These are phyloP conservation scores for Pycnonotus jocosus DNA, from an alignment of 2,113 vertebrate genomes.

Conservation along the genomic window DNA sequence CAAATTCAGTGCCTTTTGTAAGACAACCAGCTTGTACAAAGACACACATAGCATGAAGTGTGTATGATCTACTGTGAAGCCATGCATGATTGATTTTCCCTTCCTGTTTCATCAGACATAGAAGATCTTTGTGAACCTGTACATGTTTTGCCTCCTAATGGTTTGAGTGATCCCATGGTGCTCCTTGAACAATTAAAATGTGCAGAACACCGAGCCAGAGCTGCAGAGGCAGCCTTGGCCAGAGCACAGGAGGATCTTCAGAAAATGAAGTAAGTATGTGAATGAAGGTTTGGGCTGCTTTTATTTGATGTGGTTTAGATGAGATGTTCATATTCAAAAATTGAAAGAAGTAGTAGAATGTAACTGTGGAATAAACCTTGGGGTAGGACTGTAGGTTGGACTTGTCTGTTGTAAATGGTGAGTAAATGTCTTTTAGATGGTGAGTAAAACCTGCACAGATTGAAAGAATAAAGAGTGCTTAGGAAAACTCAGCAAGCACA, in stretches of 20 bases:
- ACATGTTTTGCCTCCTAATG: background rate
- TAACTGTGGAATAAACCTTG: background rate
- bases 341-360: background rate
- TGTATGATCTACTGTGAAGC: background rate
- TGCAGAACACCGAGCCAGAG: constrained; percentile 77
- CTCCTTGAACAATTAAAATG: constrained; percentile 70
- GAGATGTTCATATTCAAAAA: background rate
- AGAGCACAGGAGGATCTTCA: constrained; percentile 85
- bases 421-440: background rate
- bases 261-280: constrained; percentile 81
- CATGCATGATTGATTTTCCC: background rate
- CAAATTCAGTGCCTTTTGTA: background rate
- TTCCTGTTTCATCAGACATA: constrained; percentile 72
- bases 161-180: constrained; percentile 20
- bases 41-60: background rate
- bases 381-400: background rate
- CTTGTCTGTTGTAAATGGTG: background rate
- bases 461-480: background rate
- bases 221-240: constrained; percentile 79
- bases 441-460: background rate
- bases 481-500: background rate
- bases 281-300: background rate
- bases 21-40: background rate
- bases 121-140: constrained; percentile 78
- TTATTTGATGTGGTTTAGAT: background rate